phyloP scores from a whole-genome alignment of 2,797 vertebrate genomes.

The Chloroceryle amazona region DNA sequence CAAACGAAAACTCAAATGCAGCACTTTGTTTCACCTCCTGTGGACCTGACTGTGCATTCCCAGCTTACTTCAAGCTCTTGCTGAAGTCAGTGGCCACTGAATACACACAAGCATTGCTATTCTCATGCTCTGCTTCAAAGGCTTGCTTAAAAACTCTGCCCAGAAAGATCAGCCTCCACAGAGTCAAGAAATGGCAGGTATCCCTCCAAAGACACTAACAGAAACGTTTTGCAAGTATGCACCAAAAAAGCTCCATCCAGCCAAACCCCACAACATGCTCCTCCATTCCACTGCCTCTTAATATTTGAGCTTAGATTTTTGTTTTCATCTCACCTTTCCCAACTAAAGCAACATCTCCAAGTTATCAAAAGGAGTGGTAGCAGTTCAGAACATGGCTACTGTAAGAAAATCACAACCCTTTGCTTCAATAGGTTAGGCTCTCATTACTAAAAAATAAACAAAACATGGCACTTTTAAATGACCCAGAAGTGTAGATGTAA shows the following conservation, averaged over 20 bases:
- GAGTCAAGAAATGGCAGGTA: neutral
- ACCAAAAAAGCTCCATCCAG: neutral
- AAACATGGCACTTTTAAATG: neutral
- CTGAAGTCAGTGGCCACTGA: neutral
- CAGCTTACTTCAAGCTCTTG: neutral
- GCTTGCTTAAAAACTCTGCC: neutral
- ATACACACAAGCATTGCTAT: neutral
- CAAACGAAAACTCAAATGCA: neutral
- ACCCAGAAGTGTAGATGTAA: neutral
- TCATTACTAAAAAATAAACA: neutral
- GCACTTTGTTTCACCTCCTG: neutral
- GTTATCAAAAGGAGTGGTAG: neutral
- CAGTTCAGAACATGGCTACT: neutral
- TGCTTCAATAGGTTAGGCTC: neutral
- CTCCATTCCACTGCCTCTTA: neutral
- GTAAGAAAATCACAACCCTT: neutral
- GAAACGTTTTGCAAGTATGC: neutral
- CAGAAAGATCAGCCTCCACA: neutral
- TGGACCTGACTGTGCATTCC: neutral
- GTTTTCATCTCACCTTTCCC: neutral
- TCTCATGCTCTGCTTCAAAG: neutral
- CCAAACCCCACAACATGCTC: neutral
- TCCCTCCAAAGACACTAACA: neutral
- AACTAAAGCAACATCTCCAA: neutral
- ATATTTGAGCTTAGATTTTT: neutral